Evolutionary conservation across 1,140 invertebrate genomes (phyloP).

Genomic region (Geopemphigus sp.): DNA sequence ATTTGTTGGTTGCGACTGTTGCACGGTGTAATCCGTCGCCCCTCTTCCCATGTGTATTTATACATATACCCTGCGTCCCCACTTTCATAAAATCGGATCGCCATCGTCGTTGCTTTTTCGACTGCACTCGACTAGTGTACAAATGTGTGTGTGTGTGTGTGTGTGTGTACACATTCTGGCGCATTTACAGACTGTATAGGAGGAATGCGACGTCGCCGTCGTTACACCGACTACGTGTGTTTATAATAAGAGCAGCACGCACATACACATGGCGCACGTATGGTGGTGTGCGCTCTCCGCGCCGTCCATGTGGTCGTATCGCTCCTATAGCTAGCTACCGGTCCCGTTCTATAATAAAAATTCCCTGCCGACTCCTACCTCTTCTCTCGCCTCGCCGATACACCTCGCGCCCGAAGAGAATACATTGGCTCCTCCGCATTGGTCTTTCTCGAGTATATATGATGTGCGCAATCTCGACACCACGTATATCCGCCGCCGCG

Average conservation of each 20-base stretch:
- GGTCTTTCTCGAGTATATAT: neutral
- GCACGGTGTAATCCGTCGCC: neutral
- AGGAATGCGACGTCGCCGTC: slow-evolving; percentile 11
- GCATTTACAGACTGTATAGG: neutral
- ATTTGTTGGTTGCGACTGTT: neutral
- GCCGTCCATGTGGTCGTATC: neutral
- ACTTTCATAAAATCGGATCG: neutral
- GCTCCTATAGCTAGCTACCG: neutral
- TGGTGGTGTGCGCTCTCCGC: neutral
- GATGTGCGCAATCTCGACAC: neutral
- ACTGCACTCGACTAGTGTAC: too few species aligned
- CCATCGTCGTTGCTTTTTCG: neutral
- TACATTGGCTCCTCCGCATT: neutral
- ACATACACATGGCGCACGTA: slow-evolving; percentile 28
- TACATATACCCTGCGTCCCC: neutral
- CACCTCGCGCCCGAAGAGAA: neutral
- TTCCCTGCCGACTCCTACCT: neutral
- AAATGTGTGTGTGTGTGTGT: neutral
- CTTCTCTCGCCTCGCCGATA: neutral
- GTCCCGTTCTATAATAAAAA: slow-evolving; percentile 36
- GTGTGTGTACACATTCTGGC: neutral
- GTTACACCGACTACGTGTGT: neutral
- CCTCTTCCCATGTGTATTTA: neutral
- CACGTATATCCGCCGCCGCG: neutral
- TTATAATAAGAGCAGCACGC: slow-evolving; percentile 17